Conservation (phyloP, 2,113 vertebrate genomes). For the Catharus fuscescens region DNA sequence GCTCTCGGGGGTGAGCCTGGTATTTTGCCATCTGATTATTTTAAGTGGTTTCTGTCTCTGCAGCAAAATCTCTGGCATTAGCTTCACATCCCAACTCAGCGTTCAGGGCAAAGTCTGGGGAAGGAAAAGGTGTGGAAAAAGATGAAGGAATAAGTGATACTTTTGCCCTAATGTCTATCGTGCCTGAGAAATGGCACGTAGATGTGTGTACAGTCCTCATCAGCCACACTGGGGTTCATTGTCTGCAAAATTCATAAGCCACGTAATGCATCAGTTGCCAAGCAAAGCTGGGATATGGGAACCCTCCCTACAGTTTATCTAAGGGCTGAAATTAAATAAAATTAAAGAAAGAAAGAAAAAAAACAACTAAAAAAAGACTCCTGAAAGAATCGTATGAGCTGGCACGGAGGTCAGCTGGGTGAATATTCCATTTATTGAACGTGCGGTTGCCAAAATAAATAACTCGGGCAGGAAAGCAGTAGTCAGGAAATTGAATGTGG, state of each 20-base stretch:
- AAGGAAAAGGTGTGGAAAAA: slow-evolving; percentile 36
- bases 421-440: slow-evolving; percentile 57
- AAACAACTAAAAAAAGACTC: not conserved
- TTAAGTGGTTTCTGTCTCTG: slow-evolving; percentile 26
- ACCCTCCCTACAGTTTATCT: slow-evolving; percentile 31
- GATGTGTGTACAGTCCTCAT: not conserved
- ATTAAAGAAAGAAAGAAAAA: not conserved
- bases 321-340: not conserved
- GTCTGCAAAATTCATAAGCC: slow-evolving; percentile 49
- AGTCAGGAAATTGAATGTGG: slow-evolving; percentile 75
- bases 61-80: slow-evolving; percentile 41
- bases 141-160: not conserved
- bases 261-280: slow-evolving; percentile 13
- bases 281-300: not conserved
- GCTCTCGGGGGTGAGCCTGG: slow-evolving; percentile 57
- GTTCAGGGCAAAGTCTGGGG: not conserved
- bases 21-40: slow-evolving; percentile 65
- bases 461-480: slow-evolving; percentile 44
- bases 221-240: slow-evolving; percentile 38
- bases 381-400: slow-evolving; percentile 13
- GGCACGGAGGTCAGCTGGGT: slow-evolving; percentile 17
- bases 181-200: not conserved
- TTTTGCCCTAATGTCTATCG: not conserved
- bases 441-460: slow-evolving; percentile 74
- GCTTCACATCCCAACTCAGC: not conserved